Base-by-base conservation (phyloP, 2,888 invertebrate genomes). In the Eudasyphora cyanicolor region DNA sequence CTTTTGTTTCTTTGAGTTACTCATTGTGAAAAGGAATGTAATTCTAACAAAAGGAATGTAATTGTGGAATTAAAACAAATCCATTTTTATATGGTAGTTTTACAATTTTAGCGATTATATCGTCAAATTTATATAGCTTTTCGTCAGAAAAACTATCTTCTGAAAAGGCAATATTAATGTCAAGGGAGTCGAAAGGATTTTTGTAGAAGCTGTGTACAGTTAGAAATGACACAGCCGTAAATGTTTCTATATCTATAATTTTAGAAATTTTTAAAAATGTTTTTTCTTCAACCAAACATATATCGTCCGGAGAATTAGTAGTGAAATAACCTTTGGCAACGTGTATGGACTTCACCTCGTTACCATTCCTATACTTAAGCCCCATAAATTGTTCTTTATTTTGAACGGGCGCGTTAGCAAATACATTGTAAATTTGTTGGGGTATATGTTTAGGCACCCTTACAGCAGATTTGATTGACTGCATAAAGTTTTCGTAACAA, bases 401-500 rank as follows among this genome's bases (percentile, higher is more conserved):
- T 1, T 21, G 21, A 19, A 71, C 54, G 6, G 21, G 32, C 17
- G 17, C 32, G 21, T 29, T 17, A 12, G 14, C 5, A 35, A 71
- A 35, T 0, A 10, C 21, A 27, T 73, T 73, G 21, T 8, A 38
- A 2, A 73, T 38, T 42, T 73, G 73, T 38, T 73, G 38, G 0
- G 8, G n/a, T 35, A 73, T n/a, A 57, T 60, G 21, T 60, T 24
- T 60, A 0, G 73, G 57, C 8, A 14, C 42, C 38, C 42, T 60
- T 17, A 73, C 21, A 4, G n/a, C n/a, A 42, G 8, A 24, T 60
- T 60, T 73, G 24, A 73, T 24, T 21, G 12, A 14, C 35, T 76
- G 35, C 76, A 76, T 24, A 51, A 24, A 76, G 35, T 76, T 76
- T 51, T 76, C 67, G 51, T 67, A 76, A 7, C 5, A 3, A 21